Evolutionary conservation across 35 echinoderm and acorn worm species (phyloP).

Genomic region (Eucidaris tribuloides): DNA sequence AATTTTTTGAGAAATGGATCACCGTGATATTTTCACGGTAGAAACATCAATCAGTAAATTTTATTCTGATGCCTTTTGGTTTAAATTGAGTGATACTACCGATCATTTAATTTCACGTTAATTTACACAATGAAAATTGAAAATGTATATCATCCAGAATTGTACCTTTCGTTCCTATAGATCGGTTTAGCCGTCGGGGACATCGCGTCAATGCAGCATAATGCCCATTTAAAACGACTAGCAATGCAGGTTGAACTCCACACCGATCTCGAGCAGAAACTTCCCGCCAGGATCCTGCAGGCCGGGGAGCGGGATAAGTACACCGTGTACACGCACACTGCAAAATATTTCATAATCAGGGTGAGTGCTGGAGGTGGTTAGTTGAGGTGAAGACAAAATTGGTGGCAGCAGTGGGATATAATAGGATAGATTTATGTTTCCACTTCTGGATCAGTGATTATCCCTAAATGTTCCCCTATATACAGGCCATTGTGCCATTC

Average conservation of each 20-base stretch:
- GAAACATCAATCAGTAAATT: too few species aligned
- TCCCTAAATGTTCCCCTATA: background rate
- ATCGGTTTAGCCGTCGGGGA: constrained; percentile 90
- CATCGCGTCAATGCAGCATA: constrained; percentile 66
- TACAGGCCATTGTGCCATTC: background rate
- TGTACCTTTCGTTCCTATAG: too few species aligned
- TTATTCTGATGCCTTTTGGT: too few species aligned
- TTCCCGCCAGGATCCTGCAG: constrained; percentile 47
- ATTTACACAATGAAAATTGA: too few species aligned
- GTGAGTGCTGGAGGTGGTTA: background rate
- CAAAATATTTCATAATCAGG: constrained; percentile 21
- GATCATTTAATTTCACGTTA: too few species aligned
- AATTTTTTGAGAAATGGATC: too few species aligned
- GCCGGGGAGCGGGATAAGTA: constrained; percentile 47
- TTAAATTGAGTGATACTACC: too few species aligned
- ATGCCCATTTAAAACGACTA: constrained; percentile 70
- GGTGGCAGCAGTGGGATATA: background rate
- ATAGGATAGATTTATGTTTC: background rate
- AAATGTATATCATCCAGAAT: too few species aligned
- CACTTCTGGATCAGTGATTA: background rate
- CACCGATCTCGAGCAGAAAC: constrained; percentile 68
- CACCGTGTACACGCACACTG: constrained; percentile 52
- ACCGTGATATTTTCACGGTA: too few species aligned
- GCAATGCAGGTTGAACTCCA: constrained; percentile 89
- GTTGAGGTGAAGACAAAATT: background rate